Base-by-base conservation (phyloP, 2,113 vertebrate species). In the Apteryx owenii region DNA sequence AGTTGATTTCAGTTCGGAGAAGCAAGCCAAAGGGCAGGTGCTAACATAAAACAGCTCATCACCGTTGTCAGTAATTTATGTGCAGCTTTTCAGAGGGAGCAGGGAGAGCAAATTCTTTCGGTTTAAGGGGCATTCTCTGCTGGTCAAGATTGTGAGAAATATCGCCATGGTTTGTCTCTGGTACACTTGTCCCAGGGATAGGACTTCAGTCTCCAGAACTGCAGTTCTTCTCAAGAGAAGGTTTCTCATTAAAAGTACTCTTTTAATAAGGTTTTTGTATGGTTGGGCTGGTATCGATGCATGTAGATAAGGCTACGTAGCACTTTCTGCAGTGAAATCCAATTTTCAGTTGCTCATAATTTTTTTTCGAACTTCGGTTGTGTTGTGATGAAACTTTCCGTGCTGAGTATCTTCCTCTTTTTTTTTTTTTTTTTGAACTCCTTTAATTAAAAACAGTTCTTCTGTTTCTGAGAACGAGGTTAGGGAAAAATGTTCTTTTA, bases 401-500 rank as follows among this genome's bases (percentile, higher is more conserved):
- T 53, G 71, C 82, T 73, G 76, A 85, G 76, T 48, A 33, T 94
- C 93, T 96, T 96, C 93, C 91, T 96, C 33, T 58, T 33, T 58
- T 33, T 19, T 48, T 48, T 46, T 82, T 53, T 56, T 42, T 66
- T 79, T 56, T 19, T 75, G 81, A 81, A 58, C 20, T 62, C 36
- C 56, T 85, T 94, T 96, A 92, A 96, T 96, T 95, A 68, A 95
- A 95, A 97, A 65, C 95, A 96, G 89, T 81, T 91, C 65, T 87
- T 81, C 70, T 93, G 62, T 81, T 96, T 82, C 91, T 96, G 95
- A 96, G 91, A 97, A 96, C 89, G 93, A 94, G 93, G 93, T 94
- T 97, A 96, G 81, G 91, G 89, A 93, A 96, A 79, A 96, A 96
- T 95, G 95, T 96, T 85, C 69, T 51, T 96, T 95, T 96, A 95